These are phyloP conservation scores for Daktulosphaira vitifoliae DNA, from an alignment of 1,140 invertebrate genomes.

Conservation along the genomic window DNA sequence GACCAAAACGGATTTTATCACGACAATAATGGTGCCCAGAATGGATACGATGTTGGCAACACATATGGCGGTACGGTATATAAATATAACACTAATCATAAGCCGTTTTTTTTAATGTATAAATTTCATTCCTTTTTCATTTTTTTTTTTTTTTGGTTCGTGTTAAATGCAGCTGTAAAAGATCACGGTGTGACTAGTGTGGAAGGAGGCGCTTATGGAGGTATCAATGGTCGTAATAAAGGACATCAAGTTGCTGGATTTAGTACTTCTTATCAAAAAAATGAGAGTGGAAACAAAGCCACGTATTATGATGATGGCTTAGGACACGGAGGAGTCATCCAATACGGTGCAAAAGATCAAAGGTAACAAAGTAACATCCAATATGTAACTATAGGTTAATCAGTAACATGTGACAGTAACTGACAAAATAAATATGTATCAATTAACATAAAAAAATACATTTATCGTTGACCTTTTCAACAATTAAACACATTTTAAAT, in stretches of 20 bases:
- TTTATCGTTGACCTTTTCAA: too few species aligned
- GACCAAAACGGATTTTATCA: constrained; percentile 37
- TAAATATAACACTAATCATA: too few species aligned
- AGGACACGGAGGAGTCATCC: constrained; percentile 38
- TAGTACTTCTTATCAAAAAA: constrained; percentile 40
- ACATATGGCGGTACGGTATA: constrained; percentile 38
- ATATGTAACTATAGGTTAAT: too few species aligned
- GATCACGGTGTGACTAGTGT: constrained; percentile 37
- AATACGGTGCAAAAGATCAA: constrained; percentile 38
- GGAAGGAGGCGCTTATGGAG: constrained; percentile 37
- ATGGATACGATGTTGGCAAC: constrained; percentile 38
- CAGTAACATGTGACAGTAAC: too few species aligned
- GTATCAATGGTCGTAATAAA: constrained; percentile 39
- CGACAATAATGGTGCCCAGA: constrained; percentile 35
- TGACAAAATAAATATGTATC: too few species aligned
- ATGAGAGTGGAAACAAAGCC: constrained; percentile 40
- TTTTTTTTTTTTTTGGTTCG: background rate
- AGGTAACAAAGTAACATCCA: constrained; percentile 35
- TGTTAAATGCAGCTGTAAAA: constrained; percentile 32
- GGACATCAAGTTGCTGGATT: constrained; percentile 41
- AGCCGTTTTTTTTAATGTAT: too few species aligned
- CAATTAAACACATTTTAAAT: too few species aligned
- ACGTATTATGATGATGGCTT: constrained; percentile 41
- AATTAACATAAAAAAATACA: too few species aligned
- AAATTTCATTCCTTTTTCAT: too few species aligned